Conservation (phyloP, 2,113 vertebrate genomes). For the Microtus richardsoni region DNA sequence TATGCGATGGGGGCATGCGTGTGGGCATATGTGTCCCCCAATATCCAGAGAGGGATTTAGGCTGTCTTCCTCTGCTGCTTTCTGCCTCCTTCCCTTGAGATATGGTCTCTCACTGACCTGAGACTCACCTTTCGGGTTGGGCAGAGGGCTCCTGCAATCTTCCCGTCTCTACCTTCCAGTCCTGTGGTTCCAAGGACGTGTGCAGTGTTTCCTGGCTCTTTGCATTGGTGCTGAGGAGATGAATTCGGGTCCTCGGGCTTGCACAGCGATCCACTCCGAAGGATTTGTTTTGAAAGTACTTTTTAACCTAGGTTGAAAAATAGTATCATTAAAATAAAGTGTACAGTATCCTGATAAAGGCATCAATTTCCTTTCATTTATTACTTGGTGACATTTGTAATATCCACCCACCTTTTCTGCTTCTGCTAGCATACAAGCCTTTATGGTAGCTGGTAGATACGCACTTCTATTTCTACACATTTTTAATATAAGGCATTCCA, state of each 20-base stretch:
- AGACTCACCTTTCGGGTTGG: not conserved
- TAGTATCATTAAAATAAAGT: conserved; percentile 30
- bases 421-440: not conserved
- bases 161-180: not conserved
- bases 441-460: not conserved
- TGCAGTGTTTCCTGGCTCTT: not conserved
- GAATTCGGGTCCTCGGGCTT: not conserved
- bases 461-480: not conserved
- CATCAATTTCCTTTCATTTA: not conserved
- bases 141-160: not conserved
- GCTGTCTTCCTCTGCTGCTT: not conserved
- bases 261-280: too few relatives aligned
- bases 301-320: conserved; percentile 17
- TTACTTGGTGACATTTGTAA: conserved; percentile 10
- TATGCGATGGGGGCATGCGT: not conserved
- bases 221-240: not conserved
- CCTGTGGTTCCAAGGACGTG: not conserved
- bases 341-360: not conserved
- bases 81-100: not conserved
- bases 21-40: not conserved
- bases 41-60: not conserved
- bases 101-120: not conserved
- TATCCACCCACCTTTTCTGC: not conserved
- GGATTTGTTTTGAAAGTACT: not conserved
- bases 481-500: not conserved